phyloP scores from a whole-genome alignment of 2,888 invertebrate genomes.

The Theristus sp. region DNA sequence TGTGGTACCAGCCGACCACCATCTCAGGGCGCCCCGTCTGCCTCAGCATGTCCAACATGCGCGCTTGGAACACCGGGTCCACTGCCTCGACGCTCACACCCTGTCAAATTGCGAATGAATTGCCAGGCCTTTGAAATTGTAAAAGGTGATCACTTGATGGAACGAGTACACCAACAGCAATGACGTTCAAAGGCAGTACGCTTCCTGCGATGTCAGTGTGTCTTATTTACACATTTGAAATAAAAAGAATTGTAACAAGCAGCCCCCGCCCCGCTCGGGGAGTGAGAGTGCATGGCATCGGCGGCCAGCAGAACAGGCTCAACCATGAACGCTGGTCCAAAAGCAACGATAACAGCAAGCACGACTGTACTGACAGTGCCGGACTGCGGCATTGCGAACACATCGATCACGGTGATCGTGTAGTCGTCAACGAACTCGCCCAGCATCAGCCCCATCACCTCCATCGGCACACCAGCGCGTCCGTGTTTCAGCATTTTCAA shows the following conservation, averaged over 20 bases:
- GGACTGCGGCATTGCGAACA: constrained; percentile 99
- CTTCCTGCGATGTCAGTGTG: too few species aligned
- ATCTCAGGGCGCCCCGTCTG: constrained; percentile 97
- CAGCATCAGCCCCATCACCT: constrained; percentile 75
- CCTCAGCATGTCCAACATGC: constrained; percentile 91
- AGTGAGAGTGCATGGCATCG: too few species aligned
- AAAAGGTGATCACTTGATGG: too few species aligned
- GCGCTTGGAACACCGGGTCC: constrained; percentile 97
- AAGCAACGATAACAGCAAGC: too few species aligned
- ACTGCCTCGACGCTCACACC: constrained; percentile 99
- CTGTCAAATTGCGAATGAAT: constrained; percentile 18
- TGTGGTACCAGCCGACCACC: constrained; percentile 93
- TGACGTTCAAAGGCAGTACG: too few species aligned
- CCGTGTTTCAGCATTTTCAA: constrained; percentile 98
- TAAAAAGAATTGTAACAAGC: too few species aligned
- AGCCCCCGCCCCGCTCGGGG: too few species aligned
- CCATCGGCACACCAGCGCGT: constrained; percentile 18
- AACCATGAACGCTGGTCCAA: background rate
- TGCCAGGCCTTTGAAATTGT: too few species aligned
- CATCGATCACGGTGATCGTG: constrained; percentile 94
- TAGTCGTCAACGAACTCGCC: constrained; percentile 99
- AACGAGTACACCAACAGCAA: too few species aligned
- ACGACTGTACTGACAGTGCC: constrained; percentile 57
- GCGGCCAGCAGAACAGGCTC: background rate
- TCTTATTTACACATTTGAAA: too few species aligned